These are phyloP conservation scores for Cirrhinus molitorella DNA, from an alignment of 2,797 vertebrate species.

Conservation along the genomic window DNA sequence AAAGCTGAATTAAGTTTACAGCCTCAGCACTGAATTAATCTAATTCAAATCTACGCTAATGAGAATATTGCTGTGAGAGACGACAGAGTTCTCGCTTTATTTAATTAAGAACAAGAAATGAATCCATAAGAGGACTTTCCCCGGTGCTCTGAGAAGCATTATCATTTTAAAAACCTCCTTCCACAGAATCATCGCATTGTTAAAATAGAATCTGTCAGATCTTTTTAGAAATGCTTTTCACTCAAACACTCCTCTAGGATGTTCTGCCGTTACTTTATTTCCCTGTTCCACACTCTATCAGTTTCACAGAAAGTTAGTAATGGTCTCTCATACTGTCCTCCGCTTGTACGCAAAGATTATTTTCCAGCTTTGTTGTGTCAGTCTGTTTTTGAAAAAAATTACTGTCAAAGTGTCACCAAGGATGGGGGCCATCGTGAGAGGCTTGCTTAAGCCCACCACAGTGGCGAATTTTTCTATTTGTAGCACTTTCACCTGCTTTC, in stretches of 20 bases:
- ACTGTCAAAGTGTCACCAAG: slow-evolving; percentile 9
- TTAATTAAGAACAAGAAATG: slow-evolving; percentile 18
- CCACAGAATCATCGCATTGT: neutral
- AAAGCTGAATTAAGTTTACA: slow-evolving; percentile 5
- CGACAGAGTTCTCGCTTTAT: slow-evolving; percentile 36
- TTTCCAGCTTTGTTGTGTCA: slow-evolving; percentile 26
- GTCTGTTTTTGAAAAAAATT: slow-evolving; percentile 6
- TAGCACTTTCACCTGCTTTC: slow-evolving; percentile 26
- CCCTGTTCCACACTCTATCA: slow-evolving; percentile 21
- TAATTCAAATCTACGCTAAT: slow-evolving; percentile 39
- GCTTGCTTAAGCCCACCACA: slow-evolving; percentile 7
- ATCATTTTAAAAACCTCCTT: neutral
- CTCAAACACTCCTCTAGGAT: neutral
- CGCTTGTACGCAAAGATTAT: slow-evolving; percentile 30
- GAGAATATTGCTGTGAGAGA: slow-evolving; percentile 24
- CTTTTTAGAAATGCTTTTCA: slow-evolving; percentile 19
- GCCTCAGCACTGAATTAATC: slow-evolving; percentile 32
- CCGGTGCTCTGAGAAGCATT: neutral
- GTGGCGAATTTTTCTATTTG: neutral
- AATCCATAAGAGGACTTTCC: slow-evolving; percentile 9
- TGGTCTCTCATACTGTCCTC: slow-evolving; percentile 14
- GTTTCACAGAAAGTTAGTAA: slow-evolving; percentile 38
- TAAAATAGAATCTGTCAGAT: slow-evolving; percentile 7
- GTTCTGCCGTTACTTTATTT: slow-evolving; percentile 4
- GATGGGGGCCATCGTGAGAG: slow-evolving; percentile 4